A percentile compares a stretch with the other conserved stretches of the same genome.
Evolutionary conservation across 2,888 invertebrate species (phyloP).

Genomic region (Agrochola macilenta): DNA sequence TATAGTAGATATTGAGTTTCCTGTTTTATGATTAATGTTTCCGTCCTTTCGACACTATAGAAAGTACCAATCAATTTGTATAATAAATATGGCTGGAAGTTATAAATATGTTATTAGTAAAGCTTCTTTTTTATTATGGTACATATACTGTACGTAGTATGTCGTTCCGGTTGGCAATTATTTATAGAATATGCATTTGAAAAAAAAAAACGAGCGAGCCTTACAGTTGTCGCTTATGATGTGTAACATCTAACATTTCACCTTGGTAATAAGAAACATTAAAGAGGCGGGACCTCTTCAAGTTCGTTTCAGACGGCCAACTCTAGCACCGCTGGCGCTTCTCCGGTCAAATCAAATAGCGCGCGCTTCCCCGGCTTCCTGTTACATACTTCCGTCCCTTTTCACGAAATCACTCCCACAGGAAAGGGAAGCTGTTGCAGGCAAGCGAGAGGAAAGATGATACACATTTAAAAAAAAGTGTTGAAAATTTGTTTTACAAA

Average conservation of each 20-base stretch:
- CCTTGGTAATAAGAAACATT: too few relatives aligned
- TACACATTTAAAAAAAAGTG: background rate
- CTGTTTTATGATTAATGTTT: conserved; percentile 85
- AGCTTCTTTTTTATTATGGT: conserved; percentile 8
- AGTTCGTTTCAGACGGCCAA: too few relatives aligned
- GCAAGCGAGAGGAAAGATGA: too few relatives aligned
- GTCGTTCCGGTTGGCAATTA: conserved; percentile 19
- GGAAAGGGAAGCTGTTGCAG: too few relatives aligned
- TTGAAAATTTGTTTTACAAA: background rate
- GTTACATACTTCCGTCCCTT: too few relatives aligned
- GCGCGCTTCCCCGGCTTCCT: too few relatives aligned
- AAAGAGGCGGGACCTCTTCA: too few relatives aligned
- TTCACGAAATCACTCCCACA: too few relatives aligned
- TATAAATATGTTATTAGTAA: conserved; percentile 37
- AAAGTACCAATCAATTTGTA: conserved; percentile 59
- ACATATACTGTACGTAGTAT: background rate
- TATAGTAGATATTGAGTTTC: conserved; percentile 73
- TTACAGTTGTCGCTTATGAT: too few relatives aligned
- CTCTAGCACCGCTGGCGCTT: too few relatives aligned
- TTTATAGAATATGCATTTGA: background rate
- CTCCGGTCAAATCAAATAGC: too few relatives aligned
- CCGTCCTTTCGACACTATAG: conserved; percentile 80
- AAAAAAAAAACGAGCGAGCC: background rate
- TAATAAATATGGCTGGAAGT: conserved; percentile 50
- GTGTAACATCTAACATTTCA: too few relatives aligned